A percentile compares a stretch with the other conserved stretches of the same genome.
Conservation (phyloP, 2,888 invertebrate species). For the Carcina quercana region DNA sequence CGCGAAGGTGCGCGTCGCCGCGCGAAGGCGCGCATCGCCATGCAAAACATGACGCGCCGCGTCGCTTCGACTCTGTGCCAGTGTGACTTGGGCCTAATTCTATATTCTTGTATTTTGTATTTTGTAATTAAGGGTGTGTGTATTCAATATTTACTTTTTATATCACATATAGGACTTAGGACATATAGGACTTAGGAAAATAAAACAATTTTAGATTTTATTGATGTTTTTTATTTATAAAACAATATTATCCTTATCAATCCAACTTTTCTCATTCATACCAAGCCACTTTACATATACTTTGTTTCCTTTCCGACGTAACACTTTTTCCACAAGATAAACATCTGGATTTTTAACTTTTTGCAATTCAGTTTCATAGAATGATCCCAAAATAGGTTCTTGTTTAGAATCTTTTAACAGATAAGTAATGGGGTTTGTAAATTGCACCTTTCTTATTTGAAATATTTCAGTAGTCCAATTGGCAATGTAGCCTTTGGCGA, state of each 20-base stretch:
- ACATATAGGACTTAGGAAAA: no score
- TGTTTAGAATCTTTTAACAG: background rate
- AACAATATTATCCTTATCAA: constrained; percentile 8
- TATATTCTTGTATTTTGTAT: no score
- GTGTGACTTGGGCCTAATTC: no score
- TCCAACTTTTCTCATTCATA: constrained; percentile 25
- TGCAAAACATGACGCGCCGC: no score
- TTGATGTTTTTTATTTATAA: no score
- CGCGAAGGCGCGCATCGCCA: no score
- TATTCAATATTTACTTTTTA: no score
- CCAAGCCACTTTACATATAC: constrained; percentile 27
- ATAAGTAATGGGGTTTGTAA: constrained; percentile 1
- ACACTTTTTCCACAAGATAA: constrained; percentile 20
- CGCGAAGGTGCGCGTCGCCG: no score
- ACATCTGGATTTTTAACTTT: background rate
- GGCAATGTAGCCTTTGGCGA: constrained; percentile 23
- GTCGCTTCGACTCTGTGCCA: no score
- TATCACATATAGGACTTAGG: no score
- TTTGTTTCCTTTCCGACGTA: constrained; percentile 19
- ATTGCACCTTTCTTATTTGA: constrained; percentile 13
- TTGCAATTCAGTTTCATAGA: constrained; percentile 24
- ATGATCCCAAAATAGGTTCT: constrained; percentile 2
- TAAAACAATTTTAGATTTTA: no score
- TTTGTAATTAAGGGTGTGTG: no score
- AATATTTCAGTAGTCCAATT: constrained; percentile 28